Percentiles rank a stretch among this genome's conserved stretches.
These are phyloP conservation scores for Polyommatus icarus DNA, from an alignment of 2,888 invertebrate genomes.

Conservation along the genomic window DNA sequence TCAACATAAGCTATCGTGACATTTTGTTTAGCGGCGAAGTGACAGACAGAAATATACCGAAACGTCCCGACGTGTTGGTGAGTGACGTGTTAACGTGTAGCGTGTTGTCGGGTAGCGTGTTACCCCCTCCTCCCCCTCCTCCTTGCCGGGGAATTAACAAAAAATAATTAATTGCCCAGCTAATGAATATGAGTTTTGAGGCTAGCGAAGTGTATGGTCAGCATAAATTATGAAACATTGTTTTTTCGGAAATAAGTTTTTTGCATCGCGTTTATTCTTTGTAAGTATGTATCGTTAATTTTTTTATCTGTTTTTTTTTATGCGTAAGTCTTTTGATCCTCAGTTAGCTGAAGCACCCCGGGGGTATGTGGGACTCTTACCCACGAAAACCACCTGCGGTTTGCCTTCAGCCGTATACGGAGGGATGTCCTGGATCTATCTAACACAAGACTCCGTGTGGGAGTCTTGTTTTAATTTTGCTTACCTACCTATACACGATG, in stretches of 20 bases:
- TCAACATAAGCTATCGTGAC: neutral
- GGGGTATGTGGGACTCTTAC: too few species aligned
- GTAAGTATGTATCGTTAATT: neutral
- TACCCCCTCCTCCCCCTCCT: conserved; percentile 42
- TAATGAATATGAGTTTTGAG: conserved; percentile 69
- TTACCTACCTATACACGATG: too few species aligned
- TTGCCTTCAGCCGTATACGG: too few species aligned
- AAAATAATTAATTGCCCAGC: conserved; percentile 73
- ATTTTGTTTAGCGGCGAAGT: neutral
- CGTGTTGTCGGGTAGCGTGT: conserved; percentile 51
- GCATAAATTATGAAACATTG: conserved; percentile 34
- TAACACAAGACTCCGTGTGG: too few species aligned
- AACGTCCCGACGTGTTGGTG: conserved; percentile 13
- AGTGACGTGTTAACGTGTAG: conserved; percentile 34
- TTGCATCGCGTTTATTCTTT: neutral
- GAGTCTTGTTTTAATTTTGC: too few species aligned
- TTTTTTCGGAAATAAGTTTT: neutral
- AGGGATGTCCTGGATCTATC: too few species aligned
- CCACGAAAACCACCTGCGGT: too few species aligned
- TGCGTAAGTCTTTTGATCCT: too few species aligned
- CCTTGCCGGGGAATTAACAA: conserved; percentile 57
- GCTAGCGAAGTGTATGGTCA: conserved; percentile 46
- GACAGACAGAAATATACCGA: neutral
- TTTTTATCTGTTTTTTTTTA: too few species aligned
- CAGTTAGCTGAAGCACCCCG: too few species aligned